Percentiles rank a stretch among this genome's conserved stretches.
phyloP scores from a whole-genome alignment of 2,797 vertebrate species.

The Spea hammondii region DNA sequence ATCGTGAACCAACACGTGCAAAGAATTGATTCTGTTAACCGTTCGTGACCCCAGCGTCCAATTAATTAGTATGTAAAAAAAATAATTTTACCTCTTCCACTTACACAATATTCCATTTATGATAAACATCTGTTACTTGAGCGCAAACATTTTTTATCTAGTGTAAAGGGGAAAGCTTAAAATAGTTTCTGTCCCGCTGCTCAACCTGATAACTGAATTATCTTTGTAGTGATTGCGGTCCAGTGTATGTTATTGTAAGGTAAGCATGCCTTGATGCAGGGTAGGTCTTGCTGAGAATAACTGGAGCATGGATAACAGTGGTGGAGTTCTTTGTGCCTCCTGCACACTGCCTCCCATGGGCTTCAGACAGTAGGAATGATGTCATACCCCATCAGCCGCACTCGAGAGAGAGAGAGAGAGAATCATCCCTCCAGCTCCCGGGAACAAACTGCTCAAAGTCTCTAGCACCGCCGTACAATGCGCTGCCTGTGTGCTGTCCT shows the following conservation, averaged over 20 bases:
- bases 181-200: background rate
- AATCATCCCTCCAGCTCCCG: conserved; percentile 52
- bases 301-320: conserved; percentile 57
- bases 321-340: conserved; percentile 59
- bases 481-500: conserved; percentile 61
- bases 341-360: conserved; percentile 52
- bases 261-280: conserved; percentile 37
- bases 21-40: too few relatives aligned
- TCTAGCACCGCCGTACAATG: conserved; percentile 55
- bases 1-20: too few relatives aligned
- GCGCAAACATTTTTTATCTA: background rate
- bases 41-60: too few relatives aligned
- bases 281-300: conserved; percentile 53
- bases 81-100: too few relatives aligned
- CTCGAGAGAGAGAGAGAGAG: conserved; percentile 56
- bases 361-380: conserved; percentile 56
- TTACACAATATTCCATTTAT: too few relatives aligned
- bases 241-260: background rate
- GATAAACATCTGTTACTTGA: too few relatives aligned
- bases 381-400: conserved; percentile 56
- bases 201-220: conserved; percentile 35
- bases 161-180: background rate
- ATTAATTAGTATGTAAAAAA: too few relatives aligned
- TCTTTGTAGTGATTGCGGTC: conserved; percentile 21
- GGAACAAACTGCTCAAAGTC: conserved; percentile 47